phyloP scores from a whole-genome alignment of 2,113 vertebrate genomes.

The Cavia porcellus region DNA sequence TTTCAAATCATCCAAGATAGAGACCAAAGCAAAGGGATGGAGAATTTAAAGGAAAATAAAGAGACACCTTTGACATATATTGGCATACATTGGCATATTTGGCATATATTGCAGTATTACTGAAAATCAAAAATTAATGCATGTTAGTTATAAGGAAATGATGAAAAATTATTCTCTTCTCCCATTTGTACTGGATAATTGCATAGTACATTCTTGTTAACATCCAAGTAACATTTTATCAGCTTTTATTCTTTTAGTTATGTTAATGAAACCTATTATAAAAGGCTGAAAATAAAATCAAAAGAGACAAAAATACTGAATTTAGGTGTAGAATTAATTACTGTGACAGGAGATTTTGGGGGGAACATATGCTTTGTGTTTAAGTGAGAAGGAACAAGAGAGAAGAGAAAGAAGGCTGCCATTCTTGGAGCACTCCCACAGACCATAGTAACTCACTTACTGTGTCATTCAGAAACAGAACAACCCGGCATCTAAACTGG shows the following conservation, averaged over 20 bases:
- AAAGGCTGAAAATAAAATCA: not conserved
- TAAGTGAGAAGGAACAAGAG: not conserved
- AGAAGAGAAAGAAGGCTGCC: not conserved
- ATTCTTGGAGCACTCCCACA: not conserved
- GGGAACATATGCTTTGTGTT: not conserved
- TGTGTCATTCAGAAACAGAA: not conserved
- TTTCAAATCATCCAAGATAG: slow-evolving; percentile 1
- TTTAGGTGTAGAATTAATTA: not conserved
- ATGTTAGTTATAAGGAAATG: not conserved
- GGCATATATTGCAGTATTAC: not conserved
- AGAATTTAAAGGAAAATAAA: not conserved
- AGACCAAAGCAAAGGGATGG: not conserved
- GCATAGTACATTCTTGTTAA: not conserved
- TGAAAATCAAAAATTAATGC: not conserved
- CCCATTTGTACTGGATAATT: not conserved
- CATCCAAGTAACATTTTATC: not conserved
- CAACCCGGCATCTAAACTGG: not conserved
- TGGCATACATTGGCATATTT: too few relatives aligned
- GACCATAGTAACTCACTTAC: not conserved
- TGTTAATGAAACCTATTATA: not conserved
- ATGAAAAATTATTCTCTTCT: not conserved
- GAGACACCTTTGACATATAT: not conserved
- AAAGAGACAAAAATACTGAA: not conserved
- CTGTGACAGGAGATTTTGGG: not conserved
- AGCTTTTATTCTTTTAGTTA: not conserved